Percentiles rank a stretch among this genome's conserved stretches.
These are phyloP conservation scores for Rhimphoctona megacephalus DNA, from an alignment of 2,888 invertebrate genomes.

Conservation along the genomic window DNA sequence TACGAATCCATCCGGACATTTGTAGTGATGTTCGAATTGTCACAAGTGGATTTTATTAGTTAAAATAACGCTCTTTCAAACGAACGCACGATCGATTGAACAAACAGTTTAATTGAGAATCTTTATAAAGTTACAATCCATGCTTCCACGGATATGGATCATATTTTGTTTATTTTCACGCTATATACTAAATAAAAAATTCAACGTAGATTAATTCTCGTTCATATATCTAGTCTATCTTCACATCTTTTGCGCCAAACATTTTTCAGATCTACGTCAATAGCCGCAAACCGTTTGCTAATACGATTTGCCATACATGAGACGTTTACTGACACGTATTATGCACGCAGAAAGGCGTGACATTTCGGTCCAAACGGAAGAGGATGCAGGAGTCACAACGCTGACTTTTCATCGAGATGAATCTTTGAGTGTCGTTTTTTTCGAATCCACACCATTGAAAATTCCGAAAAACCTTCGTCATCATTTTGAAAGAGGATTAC, in stretches of 20 bases:
- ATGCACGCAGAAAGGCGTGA: slow-evolving; percentile 46
- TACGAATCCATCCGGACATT: neutral
- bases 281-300: slow-evolving; percentile 12
- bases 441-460: neutral
- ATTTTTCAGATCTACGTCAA: neutral
- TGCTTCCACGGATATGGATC: neutral
- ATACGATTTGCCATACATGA: neutral
- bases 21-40: neutral
- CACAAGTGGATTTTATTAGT: neutral
- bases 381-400: slow-evolving; percentile 23
- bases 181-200: neutral
- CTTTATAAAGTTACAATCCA: neutral
- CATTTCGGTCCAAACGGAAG: slow-evolving; percentile 16
- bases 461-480: neutral
- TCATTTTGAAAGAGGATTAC: slow-evolving; percentile 42
- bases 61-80: neutral
- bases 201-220: neutral
- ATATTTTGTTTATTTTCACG: neutral
- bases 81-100: neutral
- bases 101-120: neutral
- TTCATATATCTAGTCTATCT: neutral
- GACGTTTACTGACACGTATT: slow-evolving; percentile 59
- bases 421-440: slow-evolving; percentile 31
- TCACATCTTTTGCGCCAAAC: neutral
- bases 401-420: slow-evolving; percentile 38